Evolutionary conservation across 2,113 vertebrate genomes (phyloP).

Genomic region (Mesitornis unicolor): DNA sequence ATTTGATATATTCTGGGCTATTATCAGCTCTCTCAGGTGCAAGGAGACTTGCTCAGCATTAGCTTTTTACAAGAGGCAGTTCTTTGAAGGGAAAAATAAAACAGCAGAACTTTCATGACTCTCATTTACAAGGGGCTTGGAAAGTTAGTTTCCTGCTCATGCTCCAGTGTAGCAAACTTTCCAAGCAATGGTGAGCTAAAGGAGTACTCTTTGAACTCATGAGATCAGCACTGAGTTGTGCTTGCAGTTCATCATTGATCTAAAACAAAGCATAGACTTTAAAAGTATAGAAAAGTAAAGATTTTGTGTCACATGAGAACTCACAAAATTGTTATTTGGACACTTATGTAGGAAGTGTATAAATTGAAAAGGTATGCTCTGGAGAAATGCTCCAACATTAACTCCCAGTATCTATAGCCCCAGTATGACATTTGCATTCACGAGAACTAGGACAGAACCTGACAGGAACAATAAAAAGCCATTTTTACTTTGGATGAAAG

Average conservation of each 20-base stretch:
- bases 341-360: neutral
- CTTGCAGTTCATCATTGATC: neutral
- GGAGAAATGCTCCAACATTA: neutral
- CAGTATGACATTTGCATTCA: neutral
- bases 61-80: neutral
- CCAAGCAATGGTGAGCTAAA: neutral
- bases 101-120: neutral
- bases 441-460: neutral
- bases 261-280: neutral
- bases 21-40: neutral
- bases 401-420: neutral
- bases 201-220: neutral
- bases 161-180: neutral
- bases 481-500: conserved; percentile 94
- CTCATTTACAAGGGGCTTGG: neutral
- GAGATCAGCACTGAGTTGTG: neutral
- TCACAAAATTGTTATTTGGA: neutral
- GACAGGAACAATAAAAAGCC: neutral
- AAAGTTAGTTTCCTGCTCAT: neutral
- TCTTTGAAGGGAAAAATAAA: neutral
- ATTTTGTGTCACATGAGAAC: neutral
- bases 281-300: neutral
- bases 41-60: neutral
- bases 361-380: neutral
- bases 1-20: neutral